phyloP scores from a whole-genome alignment of 1,140 invertebrate genomes.

The Lordiphosa stackelbergi region DNA sequence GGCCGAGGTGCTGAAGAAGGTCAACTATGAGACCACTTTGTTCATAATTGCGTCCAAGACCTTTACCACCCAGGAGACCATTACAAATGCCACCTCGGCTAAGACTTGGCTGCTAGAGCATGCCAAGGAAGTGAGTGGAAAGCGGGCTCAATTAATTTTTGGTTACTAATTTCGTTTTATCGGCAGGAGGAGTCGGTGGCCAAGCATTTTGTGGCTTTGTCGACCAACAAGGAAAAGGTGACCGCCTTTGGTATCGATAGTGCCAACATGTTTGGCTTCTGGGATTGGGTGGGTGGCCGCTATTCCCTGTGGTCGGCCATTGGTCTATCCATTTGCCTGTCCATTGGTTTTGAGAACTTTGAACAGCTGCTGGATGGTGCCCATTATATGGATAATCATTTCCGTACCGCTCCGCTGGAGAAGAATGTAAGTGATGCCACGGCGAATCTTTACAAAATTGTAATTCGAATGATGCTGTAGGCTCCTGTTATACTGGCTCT shows the following conservation, averaged over 20 bases:
- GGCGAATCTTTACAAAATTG: no score
- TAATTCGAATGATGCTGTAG: slow-evolving; percentile 78
- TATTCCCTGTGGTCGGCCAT: slow-evolving; percentile 99
- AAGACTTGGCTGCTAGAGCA: slow-evolving; percentile 94
- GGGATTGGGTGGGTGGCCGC: slow-evolving; percentile 99
- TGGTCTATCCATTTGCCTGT: slow-evolving; percentile 95
- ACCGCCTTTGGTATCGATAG: slow-evolving; percentile 98
- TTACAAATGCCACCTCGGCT: slow-evolving; percentile 98
- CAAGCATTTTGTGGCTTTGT: slow-evolving; percentile 98
- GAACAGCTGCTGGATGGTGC: slow-evolving; percentile 93
- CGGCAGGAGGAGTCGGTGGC: slow-evolving; percentile 88
- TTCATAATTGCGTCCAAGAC: slow-evolving; percentile 99
- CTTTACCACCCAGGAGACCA: slow-evolving; percentile 99
- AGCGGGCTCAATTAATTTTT: neutral
- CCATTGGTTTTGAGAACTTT: slow-evolving; percentile 98
- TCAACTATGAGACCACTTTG: slow-evolving; percentile 95
- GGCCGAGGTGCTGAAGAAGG: slow-evolving; percentile 93
- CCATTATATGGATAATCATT: slow-evolving; percentile 97
- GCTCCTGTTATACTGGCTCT: slow-evolving; percentile 95
- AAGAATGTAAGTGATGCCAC: slow-evolving; percentile 87
- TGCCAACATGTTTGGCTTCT: slow-evolving; percentile 99
- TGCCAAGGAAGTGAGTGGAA: slow-evolving; percentile 88
- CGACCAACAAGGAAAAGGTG: slow-evolving; percentile 95
- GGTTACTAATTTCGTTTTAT: neutral
- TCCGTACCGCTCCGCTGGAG: slow-evolving; percentile 90